A percentile compares a stretch with the other conserved stretches of the same genome.
Evolutionary conservation across 2,113 vertebrate genomes (phyloP).

Genomic region (Amphiprion percula): DNA sequence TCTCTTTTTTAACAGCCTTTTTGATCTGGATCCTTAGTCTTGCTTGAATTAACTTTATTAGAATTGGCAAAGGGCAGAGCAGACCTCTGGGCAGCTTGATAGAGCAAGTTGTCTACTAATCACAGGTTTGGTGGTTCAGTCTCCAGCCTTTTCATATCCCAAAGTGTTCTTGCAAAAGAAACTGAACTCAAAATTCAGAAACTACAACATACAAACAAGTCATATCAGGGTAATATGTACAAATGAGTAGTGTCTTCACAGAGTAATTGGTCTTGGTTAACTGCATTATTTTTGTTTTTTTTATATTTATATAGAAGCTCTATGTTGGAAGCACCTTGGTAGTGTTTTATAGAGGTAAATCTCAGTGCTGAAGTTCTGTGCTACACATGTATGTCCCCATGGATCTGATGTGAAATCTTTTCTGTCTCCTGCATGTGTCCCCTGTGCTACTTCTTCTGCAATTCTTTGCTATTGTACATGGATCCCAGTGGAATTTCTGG

Average conservation of each 20-base stretch:
- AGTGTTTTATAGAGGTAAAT: neutral
- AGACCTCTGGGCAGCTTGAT: too few relatives aligned
- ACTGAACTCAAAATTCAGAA: too few relatives aligned
- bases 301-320: neutral
- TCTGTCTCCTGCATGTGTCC: neutral
- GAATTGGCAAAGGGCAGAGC: too few relatives aligned
- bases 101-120: too few relatives aligned
- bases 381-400: neutral
- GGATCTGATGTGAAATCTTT: conserved; percentile 4
- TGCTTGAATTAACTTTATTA: too few relatives aligned
- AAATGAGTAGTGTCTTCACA: neutral
- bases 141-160: too few relatives aligned
- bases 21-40: too few relatives aligned
- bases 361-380: neutral
- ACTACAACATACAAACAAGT: too few relatives aligned
- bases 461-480: neutral
- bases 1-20: too few relatives aligned
- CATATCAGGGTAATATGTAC: neutral
- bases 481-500: conserved; percentile 28
- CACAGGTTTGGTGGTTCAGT: too few relatives aligned
- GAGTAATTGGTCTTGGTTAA: neutral
- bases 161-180: too few relatives aligned
- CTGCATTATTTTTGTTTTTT: neutral
- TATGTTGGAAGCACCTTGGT: neutral
- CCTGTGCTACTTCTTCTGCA: neutral